Percentiles rank a stretch among this genome's conserved stretches.
These are phyloP conservation scores for Seriola dumerili DNA, from an alignment of 2,113 vertebrate genomes.

Conservation along the genomic window DNA sequence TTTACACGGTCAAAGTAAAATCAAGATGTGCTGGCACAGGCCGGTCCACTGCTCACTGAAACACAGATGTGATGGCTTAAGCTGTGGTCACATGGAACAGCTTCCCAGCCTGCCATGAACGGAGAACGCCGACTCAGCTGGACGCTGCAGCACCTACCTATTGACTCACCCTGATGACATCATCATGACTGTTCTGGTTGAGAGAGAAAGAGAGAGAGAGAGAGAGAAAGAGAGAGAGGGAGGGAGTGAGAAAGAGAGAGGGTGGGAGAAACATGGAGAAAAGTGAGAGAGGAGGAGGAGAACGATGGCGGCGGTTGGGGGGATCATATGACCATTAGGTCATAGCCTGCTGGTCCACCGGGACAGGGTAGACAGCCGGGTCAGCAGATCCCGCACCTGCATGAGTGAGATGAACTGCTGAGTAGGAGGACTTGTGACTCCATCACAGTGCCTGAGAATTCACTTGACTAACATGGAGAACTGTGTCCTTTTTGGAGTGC, in stretches of 20 bases:
- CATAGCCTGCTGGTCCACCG: constrained; percentile 62
- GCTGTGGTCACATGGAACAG: constrained; percentile 51
- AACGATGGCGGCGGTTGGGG: constrained; percentile 21
- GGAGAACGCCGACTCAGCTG: constrained; percentile 70
- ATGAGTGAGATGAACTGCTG: constrained; percentile 66
- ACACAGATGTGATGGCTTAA: constrained; percentile 63
- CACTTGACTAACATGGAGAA: constrained; percentile 50
- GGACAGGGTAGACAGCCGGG: constrained; percentile 57
- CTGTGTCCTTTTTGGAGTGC: constrained; percentile 31
- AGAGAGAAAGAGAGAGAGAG: not conserved
- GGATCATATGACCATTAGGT: constrained; percentile 76
- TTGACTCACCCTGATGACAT: constrained; percentile 79
- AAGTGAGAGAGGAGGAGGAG: constrained; percentile 18
- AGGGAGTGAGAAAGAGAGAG: not conserved
- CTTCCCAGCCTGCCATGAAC: constrained; percentile 46
- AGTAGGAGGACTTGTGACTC: constrained; percentile 69
- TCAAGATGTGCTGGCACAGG: constrained; percentile 50
- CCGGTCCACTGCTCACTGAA: constrained; percentile 12
- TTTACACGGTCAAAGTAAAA: constrained; percentile 30
- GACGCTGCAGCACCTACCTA: constrained; percentile 69
- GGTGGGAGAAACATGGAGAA: constrained; percentile 30
- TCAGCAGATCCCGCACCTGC: constrained; percentile 81
- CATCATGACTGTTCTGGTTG: constrained; percentile 72
- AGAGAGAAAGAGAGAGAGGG: constrained; percentile 11
- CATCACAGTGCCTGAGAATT: constrained; percentile 55